These are phyloP conservation scores for Tiliacea aurago DNA, from an alignment of 2,888 invertebrate genomes.

Conservation along the genomic window DNA sequence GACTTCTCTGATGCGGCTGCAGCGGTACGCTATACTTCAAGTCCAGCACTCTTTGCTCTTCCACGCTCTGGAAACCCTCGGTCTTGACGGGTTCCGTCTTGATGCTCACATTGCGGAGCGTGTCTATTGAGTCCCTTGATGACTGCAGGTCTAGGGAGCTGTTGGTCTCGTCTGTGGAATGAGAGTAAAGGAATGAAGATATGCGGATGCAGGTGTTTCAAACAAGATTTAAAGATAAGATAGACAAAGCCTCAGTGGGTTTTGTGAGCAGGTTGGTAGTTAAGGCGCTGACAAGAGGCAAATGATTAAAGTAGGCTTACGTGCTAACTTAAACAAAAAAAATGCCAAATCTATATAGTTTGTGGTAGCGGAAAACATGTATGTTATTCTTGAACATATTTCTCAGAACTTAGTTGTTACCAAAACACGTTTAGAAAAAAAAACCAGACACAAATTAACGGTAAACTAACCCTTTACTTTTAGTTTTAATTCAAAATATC, in stretches of 20 bases:
- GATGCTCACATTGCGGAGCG: slow-evolving; percentile 86
- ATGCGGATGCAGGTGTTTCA: not conserved
- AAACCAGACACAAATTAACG: no score
- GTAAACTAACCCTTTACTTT: no score
- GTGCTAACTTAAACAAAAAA: no score
- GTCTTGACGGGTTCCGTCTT: slow-evolving; percentile 84
- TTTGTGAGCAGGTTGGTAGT: not conserved
- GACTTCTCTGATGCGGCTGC: slow-evolving; percentile 87
- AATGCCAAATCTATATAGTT: no score
- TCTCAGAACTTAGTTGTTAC: no score
- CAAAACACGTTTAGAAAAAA: no score
- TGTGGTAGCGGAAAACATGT: no score
- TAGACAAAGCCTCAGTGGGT: not conserved
- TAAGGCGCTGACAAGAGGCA: no score
- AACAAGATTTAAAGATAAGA: not conserved
- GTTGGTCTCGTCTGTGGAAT: slow-evolving; percentile 84
- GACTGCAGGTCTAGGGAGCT: slow-evolving; percentile 86
- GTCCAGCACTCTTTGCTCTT: slow-evolving; percentile 85
- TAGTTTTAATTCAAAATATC: no score
- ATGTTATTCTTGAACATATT: no score
- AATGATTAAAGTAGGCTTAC: no score
- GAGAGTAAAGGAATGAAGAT: not conserved
- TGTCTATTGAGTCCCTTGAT: slow-evolving; percentile 87
- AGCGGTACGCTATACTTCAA: slow-evolving; percentile 84
- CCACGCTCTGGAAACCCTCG: slow-evolving; percentile 82